Evolutionary conservation across 1,140 invertebrate species (phyloP).

Genomic region (Ridgeia piscesae): DNA sequence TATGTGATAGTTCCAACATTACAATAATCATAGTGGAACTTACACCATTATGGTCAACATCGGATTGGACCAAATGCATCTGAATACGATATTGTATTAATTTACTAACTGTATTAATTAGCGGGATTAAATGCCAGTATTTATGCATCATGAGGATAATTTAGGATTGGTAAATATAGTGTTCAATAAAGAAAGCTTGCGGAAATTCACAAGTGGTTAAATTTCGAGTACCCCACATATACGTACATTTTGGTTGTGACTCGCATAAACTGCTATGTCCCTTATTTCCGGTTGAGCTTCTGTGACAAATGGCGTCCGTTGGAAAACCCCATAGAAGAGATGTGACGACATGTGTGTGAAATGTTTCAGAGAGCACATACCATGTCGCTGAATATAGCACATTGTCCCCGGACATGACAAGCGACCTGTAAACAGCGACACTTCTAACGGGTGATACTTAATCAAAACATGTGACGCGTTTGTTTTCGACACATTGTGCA

Average conservation of each 20-base stretch:
- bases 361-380: not conserved
- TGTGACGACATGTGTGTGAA: not conserved
- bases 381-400: not conserved
- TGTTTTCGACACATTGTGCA: not conserved
- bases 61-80: no score
- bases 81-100: no score
- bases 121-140: no score
- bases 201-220: not conserved
- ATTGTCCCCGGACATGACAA: not conserved
- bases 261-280: not conserved
- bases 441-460: not conserved
- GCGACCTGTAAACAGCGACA: not conserved
- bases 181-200: no score
- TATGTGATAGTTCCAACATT: not conserved
- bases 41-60: no score
- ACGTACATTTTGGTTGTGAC: not conserved
- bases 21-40: no score
- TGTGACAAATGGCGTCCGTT: not conserved
- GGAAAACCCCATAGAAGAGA: not conserved
- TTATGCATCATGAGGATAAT: no score
- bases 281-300: not conserved
- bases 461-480: not conserved
- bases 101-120: no score
- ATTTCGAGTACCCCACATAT: not conserved
- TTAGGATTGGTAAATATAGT: no score